Evolutionary conservation across 2,113 vertebrate genomes (phyloP).

Genomic region (Delphinus delphis): DNA sequence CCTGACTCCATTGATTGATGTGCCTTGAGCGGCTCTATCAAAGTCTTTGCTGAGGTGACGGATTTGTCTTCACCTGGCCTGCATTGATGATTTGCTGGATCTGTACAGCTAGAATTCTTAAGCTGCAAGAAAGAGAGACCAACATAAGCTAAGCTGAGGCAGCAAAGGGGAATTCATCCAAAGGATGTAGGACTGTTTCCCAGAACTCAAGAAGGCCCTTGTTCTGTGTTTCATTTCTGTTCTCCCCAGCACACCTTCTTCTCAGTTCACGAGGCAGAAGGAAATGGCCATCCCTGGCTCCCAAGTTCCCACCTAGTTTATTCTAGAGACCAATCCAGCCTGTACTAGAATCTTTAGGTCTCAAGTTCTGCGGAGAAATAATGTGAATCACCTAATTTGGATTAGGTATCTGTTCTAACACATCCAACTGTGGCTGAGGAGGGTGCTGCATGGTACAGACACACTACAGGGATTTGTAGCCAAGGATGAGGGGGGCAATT

Average conservation of each 20-base stretch:
- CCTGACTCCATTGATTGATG: background rate
- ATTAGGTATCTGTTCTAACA: background rate
- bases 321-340: background rate
- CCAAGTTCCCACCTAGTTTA: background rate
- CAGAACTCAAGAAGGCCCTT: background rate
- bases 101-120: background rate
- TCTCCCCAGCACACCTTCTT: background rate
- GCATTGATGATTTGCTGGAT: background rate
- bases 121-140: constrained; percentile 37
- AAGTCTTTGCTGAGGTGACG: background rate
- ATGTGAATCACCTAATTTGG: background rate
- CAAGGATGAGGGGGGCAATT: background rate
- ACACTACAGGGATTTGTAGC: too few species aligned
- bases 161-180: background rate
- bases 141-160: background rate
- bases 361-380: background rate
- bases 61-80: background rate
- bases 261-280: background rate
- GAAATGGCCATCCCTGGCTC: background rate
- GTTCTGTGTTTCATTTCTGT: background rate
- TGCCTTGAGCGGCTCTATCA: background rate
- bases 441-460: background rate
- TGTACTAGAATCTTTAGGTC: background rate
- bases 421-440: background rate
- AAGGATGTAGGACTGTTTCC: background rate